These are phyloP conservation scores for Drymonia ruficornis DNA, from an alignment of 2,888 invertebrate genomes.

Conservation along the genomic window DNA sequence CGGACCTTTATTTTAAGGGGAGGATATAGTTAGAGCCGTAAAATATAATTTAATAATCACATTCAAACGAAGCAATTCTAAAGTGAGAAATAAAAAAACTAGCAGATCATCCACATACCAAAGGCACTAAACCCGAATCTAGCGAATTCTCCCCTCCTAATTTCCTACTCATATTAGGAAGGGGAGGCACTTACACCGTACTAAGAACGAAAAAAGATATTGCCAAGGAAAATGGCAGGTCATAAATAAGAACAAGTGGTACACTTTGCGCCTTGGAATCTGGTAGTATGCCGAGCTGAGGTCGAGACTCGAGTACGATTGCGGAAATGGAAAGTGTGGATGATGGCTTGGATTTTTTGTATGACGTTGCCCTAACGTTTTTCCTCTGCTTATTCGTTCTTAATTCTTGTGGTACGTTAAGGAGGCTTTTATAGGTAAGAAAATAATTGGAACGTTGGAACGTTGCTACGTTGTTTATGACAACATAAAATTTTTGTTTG, in stretches of 20 bases:
- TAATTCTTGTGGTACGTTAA: background rate
- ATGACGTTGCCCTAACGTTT: background rate
- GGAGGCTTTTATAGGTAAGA: background rate
- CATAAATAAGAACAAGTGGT: conserved; percentile 69
- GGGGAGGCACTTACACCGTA: conserved; percentile 38
- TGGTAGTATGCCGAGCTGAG: conserved; percentile 34
- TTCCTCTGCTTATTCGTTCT: background rate
- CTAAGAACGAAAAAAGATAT: conserved; percentile 58
- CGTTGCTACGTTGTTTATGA: no score
- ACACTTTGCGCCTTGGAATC: conserved; percentile 50
- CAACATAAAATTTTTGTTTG: no score
- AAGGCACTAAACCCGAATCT: conserved; percentile 39
- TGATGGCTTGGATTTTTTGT: conserved; percentile 28
- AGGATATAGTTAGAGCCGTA: no score
- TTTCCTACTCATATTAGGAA: conserved; percentile 46
- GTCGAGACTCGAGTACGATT: conserved; percentile 37
- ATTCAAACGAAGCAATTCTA: no score
- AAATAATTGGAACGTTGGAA: no score
- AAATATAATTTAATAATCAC: no score
- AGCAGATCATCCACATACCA: conserved; percentile 9
- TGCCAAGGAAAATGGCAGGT: conserved; percentile 61
- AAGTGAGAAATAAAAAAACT: no score
- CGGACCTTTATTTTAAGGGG: no score
- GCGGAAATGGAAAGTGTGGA: conserved; percentile 33
- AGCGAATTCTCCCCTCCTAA: conserved; percentile 54